Conservation (phyloP, 1,140 invertebrate species). For the Berghia stephanieae region DNA sequence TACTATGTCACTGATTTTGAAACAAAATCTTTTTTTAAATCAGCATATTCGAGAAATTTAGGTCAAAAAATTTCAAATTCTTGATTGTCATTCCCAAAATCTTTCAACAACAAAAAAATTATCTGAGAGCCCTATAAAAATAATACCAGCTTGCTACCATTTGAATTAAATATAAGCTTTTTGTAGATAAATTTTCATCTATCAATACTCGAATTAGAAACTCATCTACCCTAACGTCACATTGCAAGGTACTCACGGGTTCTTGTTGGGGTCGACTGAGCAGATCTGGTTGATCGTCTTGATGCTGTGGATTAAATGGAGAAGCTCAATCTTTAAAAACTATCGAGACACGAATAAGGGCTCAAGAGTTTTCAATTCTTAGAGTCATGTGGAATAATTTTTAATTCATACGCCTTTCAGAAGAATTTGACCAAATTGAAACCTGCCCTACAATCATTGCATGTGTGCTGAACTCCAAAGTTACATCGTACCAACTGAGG, state of each 20-base stretch:
- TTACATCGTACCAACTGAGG: no score
- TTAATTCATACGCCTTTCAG: background rate
- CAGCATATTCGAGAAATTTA: no score
- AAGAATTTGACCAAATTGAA: no score
- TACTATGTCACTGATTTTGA: no score
- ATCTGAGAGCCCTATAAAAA: background rate
- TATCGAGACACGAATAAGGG: background rate
- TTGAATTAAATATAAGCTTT: background rate
- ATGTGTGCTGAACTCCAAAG: no score
- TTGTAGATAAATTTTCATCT: no score
- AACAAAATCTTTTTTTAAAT: no score
- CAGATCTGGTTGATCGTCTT: constrained; percentile 24
- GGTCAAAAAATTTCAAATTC: no score
- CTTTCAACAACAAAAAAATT: background rate
- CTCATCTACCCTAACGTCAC: background rate
- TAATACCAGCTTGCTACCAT: background rate
- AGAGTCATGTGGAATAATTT: background rate
- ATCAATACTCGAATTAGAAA: background rate
- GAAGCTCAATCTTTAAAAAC: background rate
- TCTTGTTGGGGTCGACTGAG: no score
- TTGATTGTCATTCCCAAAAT: no score
- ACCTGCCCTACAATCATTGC: no score
- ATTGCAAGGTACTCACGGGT: constrained; percentile 27
- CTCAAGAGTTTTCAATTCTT: background rate
- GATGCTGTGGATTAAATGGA: constrained; percentile 18